Evolutionary conservation across 1,140 invertebrate genomes (phyloP), one percentile per base, ranked within the genome.

Genomic region (Drosophila micromelanica): DNA sequence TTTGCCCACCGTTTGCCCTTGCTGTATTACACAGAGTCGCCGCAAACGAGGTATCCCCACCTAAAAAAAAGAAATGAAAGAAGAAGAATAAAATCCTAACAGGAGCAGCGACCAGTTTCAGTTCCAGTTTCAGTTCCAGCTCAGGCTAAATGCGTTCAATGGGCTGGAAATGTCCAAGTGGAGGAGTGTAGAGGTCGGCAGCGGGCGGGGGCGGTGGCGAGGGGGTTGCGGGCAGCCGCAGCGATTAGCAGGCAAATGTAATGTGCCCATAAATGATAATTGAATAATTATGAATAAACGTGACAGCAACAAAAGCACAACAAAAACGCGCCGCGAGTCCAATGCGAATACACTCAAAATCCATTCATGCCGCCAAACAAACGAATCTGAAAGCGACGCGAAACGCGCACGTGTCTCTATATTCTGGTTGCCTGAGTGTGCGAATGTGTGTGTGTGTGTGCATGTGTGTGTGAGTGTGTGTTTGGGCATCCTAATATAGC

Each of bases 151-250:
- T 20, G 60, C 55, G 74, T 37, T 80, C 76, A 81, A 80, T 85
- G 80, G 80, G 68, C 80, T 85, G 80, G 81, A 85, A 85, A 64
- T 76, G 72, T 62, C 45, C 71, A 76, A 80, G 69, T 68, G n/a
- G n/a, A n/a, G n/a, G n/a, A n/a, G n/a, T n/a, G n/a, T n/a, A n/a
- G n/a, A n/a, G n/a, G n/a, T n/a, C n/a, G n/a, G n/a, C n/a, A n/a
- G n/a, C n/a, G n/a, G n/a, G n/a, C n/a, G n/a, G n/a, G n/a, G n/a
- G n/a, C n/a, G n/a, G n/a, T n/a, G n/a, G n/a, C 12, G 20, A 12
- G 20, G 20, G 27, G 12, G 30, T 2, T 2, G 30, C 5, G 6
- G 30, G 30, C 15, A 42, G 17, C 32, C 37, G 51, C 45, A 13
- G 49, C 23, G 40, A 52, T 54, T 48, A 61, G 40, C 48, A 42